phyloP scores from a whole-genome alignment of 2,888 invertebrate genomes.

The Dromius quadrimaculatus region DNA sequence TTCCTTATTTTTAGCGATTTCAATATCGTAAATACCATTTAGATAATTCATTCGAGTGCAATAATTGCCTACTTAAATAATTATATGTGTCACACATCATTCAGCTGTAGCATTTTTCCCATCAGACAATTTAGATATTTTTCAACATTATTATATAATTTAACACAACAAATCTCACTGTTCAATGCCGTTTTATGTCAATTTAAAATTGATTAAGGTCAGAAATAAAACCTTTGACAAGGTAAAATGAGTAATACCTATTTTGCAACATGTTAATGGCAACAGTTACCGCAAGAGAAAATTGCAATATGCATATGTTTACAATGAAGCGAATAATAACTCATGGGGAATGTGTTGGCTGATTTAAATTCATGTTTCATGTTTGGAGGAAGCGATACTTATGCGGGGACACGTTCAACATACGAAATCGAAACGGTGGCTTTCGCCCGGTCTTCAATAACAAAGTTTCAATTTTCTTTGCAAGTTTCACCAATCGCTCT shows the following conservation, averaged over 20 bases:
- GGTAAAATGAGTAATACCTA: conserved; percentile 2
- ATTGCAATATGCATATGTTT: conserved; percentile 6
- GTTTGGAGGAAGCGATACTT: conserved; percentile 25
- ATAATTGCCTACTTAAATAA: no score
- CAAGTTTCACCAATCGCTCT: no score
- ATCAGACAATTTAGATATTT: no score
- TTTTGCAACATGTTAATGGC: conserved; percentile 1
- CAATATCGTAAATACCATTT: no score
- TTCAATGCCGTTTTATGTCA: conserved; percentile 10
- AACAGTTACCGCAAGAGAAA: conserved; percentile 15
- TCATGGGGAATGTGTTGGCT: background rate
- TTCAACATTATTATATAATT: conserved; percentile 16
- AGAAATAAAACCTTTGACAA: conserved; percentile 5
- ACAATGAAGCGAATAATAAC: background rate
- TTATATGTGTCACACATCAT: no score
- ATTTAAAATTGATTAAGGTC: conserved; percentile 19
- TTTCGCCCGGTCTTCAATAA: conserved; percentile 32
- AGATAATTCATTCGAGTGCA: no score
- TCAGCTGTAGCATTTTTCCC: no score
- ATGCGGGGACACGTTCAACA: conserved; percentile 36
- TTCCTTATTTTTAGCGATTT: no score
- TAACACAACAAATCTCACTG: background rate
- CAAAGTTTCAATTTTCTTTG: no score
- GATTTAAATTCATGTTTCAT: conserved; percentile 37
- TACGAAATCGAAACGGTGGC: conserved; percentile 38